Evolutionary conservation across 2,113 vertebrate genomes (phyloP), one percentile per base, ranked within the genome.

Genomic region (Grantiella picta): DNA sequence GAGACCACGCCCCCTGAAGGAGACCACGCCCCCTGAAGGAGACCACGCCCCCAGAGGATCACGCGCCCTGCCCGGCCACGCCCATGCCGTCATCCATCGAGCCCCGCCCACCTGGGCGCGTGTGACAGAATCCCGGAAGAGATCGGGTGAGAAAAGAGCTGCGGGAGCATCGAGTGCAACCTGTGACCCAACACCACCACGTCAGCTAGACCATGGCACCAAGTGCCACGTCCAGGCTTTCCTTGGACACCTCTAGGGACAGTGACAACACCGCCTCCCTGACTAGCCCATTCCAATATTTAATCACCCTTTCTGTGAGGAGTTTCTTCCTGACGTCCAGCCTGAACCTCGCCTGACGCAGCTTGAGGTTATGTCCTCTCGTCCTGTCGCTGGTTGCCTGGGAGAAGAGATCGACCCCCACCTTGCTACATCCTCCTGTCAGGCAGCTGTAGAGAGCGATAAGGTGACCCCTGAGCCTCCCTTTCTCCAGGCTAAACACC

Each of bases 121-220:
- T 10, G 10, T 9, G 3, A 6, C 12, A 0, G 13, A 6, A 6
- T 10, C 0, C 22, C 11, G 40, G 17, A 1, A 18, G 2, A 14
- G 1, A 0, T 2, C 8, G 12, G 5, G 4, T 1, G 14, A 44
- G 36, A 5, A 42, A 45, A 10, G 10, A 1, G 2, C 1, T 12
- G 0, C 1, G 33, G 13, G 23, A 4, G 8, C 16, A 3, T 8
- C 7, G 2, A 11, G 10, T 2, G 33, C 22, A 6, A 35, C 6
- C 33, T 59, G 2, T 81, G 60, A 73, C 44, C 28, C 33, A 59
- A 3, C 36, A 6, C 5, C 36, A 45, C 33, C 52, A 82, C 28
- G 44, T 73, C 68, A 89, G 0, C 44, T 17, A 44, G 60, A 59
- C 60, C 20, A 12, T 45, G 77, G 77, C 36, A 66, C 52, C 21